Percentiles rank a stretch among this genome's conserved stretches.
Conservation (phyloP, 2,797 vertebrate genomes). For the Xenops minutus region DNA sequence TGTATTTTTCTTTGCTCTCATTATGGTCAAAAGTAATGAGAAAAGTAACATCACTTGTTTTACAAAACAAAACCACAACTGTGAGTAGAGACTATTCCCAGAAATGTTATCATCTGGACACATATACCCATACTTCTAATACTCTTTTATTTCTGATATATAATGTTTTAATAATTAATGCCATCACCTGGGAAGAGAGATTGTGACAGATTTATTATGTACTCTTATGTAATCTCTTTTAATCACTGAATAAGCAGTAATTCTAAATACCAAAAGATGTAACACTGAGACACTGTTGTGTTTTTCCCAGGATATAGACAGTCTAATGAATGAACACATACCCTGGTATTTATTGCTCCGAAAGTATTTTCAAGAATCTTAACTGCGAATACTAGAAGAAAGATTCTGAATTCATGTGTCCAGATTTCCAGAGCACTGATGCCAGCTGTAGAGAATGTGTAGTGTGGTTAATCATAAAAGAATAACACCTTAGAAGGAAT, state of each 20-base stretch:
- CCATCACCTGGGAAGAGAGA: neutral
- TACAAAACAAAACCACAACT: neutral
- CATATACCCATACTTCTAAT: neutral
- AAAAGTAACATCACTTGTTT: neutral
- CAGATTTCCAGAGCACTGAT: neutral
- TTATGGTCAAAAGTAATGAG: too few relatives aligned
- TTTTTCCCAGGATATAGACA: neutral
- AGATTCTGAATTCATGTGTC: neutral
- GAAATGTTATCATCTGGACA: neutral
- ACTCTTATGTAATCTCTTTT: neutral
- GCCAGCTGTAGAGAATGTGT: neutral
- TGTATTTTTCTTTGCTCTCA: neutral
- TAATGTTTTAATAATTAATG: neutral
- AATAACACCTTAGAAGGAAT: neutral
- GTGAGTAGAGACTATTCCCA: neutral
- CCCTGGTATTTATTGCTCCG: neutral
- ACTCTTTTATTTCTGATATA: neutral
- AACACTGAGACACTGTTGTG: neutral
- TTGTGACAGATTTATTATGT: neutral
- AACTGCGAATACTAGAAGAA: neutral
- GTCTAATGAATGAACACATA: neutral
- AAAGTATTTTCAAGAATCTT: neutral
- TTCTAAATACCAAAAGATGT: neutral
- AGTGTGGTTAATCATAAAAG: constrained; percentile 16
- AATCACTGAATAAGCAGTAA: neutral